Conservation (phyloP, 2,888 invertebrate species). For the Sepioteuthis lessoniana region DNA sequence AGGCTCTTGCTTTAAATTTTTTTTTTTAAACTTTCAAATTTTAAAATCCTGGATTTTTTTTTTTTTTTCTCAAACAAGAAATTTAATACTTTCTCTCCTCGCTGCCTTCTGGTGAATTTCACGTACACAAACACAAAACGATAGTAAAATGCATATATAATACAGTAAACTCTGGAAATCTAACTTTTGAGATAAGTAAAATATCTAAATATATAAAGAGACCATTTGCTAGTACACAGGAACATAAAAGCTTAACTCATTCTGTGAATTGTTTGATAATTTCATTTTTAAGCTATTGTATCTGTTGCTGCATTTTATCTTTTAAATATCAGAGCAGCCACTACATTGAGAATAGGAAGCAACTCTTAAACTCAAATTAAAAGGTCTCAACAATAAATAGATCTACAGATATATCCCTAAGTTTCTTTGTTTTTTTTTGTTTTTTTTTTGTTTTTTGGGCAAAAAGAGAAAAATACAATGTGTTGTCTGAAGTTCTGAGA, state of each 20-base stretch:
- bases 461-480: neutral
- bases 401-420: neutral
- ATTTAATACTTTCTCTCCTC: conserved; percentile 15
- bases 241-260: no score
- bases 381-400: neutral
- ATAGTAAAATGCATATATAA: neutral
- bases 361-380: neutral
- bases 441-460: no score
- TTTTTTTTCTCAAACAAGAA: neutral
- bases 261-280: no score
- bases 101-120: neutral
- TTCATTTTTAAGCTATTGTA: neutral
- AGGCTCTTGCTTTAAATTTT: neutral
- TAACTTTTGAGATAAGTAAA: neutral
- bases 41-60: neutral
- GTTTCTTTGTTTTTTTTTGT: no score
- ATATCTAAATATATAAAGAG: neutral
- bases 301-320: neutral
- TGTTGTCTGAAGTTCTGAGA: no score
- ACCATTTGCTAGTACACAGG: neutral
- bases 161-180: neutral
- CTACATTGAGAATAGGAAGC: neutral
- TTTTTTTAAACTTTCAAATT: neutral
- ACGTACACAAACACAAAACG: neutral
- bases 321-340: neutral